Evolutionary conservation across 2,888 invertebrate species (phyloP).

Genomic region (Ophioninae sp.): DNA sequence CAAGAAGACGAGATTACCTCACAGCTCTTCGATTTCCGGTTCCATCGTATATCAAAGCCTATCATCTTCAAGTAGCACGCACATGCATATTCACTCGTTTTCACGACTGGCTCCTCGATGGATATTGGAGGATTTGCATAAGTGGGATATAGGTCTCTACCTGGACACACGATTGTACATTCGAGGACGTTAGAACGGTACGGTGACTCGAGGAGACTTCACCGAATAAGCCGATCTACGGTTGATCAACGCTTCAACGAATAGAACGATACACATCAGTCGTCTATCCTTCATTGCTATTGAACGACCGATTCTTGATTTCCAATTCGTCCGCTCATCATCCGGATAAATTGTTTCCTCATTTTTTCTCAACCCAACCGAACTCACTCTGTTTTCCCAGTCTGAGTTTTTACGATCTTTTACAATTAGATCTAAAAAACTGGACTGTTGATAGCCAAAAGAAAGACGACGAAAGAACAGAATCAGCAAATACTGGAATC

Average conservation of each 20-base stretch:
- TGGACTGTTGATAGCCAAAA: too few relatives aligned
- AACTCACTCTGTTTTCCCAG: too few relatives aligned
- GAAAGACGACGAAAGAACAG: too few relatives aligned
- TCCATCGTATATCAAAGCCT: constrained; percentile 15
- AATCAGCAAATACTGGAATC: too few relatives aligned
- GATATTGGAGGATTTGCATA: constrained; percentile 42
- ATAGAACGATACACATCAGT: constrained; percentile 31
- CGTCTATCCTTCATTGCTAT: constrained; percentile 6
- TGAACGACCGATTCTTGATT: constrained; percentile 22
- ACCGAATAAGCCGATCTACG: constrained; percentile 17
- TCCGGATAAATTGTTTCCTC: constrained; percentile 13
- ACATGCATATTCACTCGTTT: constrained; percentile 26
- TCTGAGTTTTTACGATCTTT: too few relatives aligned
- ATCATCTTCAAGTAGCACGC: constrained; percentile 32
- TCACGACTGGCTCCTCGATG: constrained; percentile 19
- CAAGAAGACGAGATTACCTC: constrained; percentile 47
- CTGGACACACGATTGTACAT: neutral
- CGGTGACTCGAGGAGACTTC: constrained; percentile 13
- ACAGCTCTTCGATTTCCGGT: constrained; percentile 37
- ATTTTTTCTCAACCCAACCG: too few relatives aligned
- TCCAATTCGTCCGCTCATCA: constrained; percentile 6
- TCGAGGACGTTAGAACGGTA: neutral
- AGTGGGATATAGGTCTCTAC: constrained; percentile 1
- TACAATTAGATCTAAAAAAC: too few relatives aligned
- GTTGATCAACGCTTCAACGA: constrained; percentile 12